Conservation (phyloP, 1,140 invertebrate species). For the Micrasema longulum region DNA sequence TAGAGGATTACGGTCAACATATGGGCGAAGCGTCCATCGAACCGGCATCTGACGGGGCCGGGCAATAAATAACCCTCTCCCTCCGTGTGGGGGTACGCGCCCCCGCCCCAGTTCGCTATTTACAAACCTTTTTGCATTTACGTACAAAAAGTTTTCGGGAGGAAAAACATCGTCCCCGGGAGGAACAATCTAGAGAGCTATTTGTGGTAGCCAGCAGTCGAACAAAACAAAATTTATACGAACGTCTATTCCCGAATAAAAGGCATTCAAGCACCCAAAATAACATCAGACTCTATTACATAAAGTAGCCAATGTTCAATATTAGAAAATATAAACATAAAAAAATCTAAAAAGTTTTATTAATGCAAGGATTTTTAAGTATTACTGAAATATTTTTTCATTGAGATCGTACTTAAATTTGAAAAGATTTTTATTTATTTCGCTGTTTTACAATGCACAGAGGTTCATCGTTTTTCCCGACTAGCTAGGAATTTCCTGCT, state of each 20-base stretch:
- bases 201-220: background rate
- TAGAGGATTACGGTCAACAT: conserved; percentile 47
- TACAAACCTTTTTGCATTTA: conserved; percentile 26
- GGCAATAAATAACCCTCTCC: conserved; percentile 45
- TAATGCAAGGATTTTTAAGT: no score
- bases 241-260: background rate
- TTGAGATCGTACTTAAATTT: no score
- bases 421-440: no score
- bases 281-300: no score
- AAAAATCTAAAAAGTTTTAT: no score
- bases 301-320: no score
- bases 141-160: conserved; percentile 12
- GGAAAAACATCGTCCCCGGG: background rate
- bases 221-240: background rate
- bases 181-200: background rate
- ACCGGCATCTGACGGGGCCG: conserved; percentile 44
- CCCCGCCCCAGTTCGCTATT: conserved; percentile 10
- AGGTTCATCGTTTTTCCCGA: no score
- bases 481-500: no score
- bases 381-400: no score
- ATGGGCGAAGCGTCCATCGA: conserved; percentile 40
- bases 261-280: no score
- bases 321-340: no score
- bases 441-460: no score
- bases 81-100: conserved; percentile 18